These are phyloP conservation scores for Ladona fulva DNA, from an alignment of 1,140 invertebrate species.

Conservation along the genomic window DNA sequence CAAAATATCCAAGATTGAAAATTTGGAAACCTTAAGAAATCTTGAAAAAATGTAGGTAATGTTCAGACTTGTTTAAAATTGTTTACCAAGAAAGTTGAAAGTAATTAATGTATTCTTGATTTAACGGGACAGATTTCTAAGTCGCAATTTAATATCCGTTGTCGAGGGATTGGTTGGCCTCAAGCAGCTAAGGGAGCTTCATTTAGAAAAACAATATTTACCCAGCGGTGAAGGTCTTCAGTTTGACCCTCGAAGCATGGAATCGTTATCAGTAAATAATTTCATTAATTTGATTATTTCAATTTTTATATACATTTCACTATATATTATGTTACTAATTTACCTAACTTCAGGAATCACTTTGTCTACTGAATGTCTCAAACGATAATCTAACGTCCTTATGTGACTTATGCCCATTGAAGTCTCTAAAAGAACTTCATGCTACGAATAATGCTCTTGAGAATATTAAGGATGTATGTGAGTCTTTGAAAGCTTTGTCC, in stretches of 20 bases:
- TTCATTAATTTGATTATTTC: constrained; percentile 34
- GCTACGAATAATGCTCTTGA: constrained; percentile 41
- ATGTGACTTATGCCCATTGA: constrained; percentile 34
- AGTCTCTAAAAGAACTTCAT: constrained; percentile 35
- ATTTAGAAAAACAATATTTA: constrained; percentile 55
- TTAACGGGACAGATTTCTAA: constrained; percentile 39
- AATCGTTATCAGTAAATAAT: constrained; percentile 46
- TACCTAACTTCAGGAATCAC: constrained; percentile 31
- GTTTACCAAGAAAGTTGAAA: not conserved
- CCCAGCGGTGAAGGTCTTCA: constrained; percentile 45
- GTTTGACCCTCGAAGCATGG: constrained; percentile 53
- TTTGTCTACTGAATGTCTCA: constrained; percentile 42
- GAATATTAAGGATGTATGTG: constrained; percentile 39
- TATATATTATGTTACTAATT: not conserved
- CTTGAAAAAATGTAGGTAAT: constrained; percentile 20
- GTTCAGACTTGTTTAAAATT: not conserved
- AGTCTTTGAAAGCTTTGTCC: constrained; percentile 41
- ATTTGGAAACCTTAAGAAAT: constrained; percentile 17
- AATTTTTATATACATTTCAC: constrained; percentile 17
- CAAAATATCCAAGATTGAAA: constrained; percentile 21
- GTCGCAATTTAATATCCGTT: constrained; percentile 54
- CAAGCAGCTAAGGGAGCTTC: constrained; percentile 49
- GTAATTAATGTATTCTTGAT: not conserved
- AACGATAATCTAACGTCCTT: constrained; percentile 40
- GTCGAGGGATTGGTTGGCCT: constrained; percentile 55